Conservation (phyloP, 2,113 vertebrate genomes). For the Lonchura striata region DNA sequence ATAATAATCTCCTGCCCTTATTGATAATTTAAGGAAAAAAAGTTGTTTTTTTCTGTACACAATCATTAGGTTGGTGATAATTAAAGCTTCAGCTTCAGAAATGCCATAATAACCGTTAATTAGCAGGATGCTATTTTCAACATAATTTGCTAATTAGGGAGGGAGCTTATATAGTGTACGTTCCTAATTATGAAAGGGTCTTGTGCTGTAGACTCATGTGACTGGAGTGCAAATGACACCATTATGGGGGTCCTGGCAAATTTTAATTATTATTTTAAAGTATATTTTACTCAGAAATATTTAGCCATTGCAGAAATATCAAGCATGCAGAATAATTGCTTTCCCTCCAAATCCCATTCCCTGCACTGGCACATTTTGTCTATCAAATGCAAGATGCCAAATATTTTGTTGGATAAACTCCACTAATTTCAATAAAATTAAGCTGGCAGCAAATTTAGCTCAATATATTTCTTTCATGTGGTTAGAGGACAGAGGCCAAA, state of each 20-base stretch:
- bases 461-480: slow-evolving; percentile 45
- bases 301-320: slow-evolving; percentile 48
- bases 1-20: slow-evolving; percentile 86
- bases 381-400: slow-evolving; percentile 27
- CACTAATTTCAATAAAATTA: slow-evolving; percentile 63
- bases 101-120: slow-evolving; percentile 99
- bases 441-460: slow-evolving; percentile 37
- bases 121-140: slow-evolving; percentile 99
- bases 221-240: slow-evolving; percentile 92
- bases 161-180: slow-evolving; percentile 86
- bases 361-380: slow-evolving; percentile 27
- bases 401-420: slow-evolving; percentile 49
- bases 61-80: slow-evolving; percentile 93
- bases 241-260: slow-evolving; percentile 79
- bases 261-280: slow-evolving; percentile 71
- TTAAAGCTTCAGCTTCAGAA: slow-evolving; percentile 98
- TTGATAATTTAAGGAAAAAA: slow-evolving; percentile 82
- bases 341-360: neutral
- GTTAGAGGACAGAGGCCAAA: slow-evolving; percentile 32
- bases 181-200: slow-evolving; percentile 92
- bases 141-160: slow-evolving; percentile 99
- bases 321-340: neutral
- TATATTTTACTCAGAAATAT: slow-evolving; percentile 67
- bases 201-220: slow-evolving; percentile 85
- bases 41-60: slow-evolving; percentile 71